Conservation (phyloP, 2,797 vertebrate genomes). For the Siniperca scherzeri region DNA sequence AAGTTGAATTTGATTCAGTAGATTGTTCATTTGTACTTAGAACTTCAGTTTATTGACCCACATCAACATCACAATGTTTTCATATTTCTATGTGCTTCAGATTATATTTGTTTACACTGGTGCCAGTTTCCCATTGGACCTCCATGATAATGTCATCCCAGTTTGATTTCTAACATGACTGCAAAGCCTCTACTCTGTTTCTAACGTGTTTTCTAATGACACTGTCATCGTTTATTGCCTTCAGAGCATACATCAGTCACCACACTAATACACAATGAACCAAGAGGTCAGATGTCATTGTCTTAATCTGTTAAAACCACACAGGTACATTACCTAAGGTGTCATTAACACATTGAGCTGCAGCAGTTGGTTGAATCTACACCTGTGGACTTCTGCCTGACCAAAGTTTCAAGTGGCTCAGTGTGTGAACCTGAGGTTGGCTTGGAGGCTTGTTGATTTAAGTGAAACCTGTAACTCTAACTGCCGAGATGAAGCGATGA, state of each 20-base stretch:
- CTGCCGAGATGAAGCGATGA: slow-evolving; percentile 6
- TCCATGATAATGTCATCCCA: background rate
- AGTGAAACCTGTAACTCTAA: slow-evolving; percentile 15
- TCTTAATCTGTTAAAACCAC: background rate
- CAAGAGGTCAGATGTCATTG: slow-evolving; percentile 4
- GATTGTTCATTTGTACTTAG: background rate
- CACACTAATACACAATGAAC: too few species aligned
- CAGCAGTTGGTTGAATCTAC: background rate
- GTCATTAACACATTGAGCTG: background rate
- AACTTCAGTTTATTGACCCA: background rate
- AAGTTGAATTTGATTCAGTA: too few species aligned
- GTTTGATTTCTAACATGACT: background rate
- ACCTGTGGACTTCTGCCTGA: slow-evolving; percentile 1
- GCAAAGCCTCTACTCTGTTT: background rate
- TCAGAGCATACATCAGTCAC: background rate
- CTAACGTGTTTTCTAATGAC: background rate
- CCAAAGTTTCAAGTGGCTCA: background rate
- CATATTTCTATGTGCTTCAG: background rate
- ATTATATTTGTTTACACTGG: background rate
- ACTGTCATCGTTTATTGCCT: background rate
- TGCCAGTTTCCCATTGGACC: too few species aligned
- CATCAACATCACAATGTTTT: background rate
- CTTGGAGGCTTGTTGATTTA: slow-evolving; percentile 27
- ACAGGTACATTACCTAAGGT: background rate
- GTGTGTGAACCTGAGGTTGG: slow-evolving; percentile 9